phyloP scores from a whole-genome alignment of 2,888 invertebrate genomes.

The Lithophane socia region DNA sequence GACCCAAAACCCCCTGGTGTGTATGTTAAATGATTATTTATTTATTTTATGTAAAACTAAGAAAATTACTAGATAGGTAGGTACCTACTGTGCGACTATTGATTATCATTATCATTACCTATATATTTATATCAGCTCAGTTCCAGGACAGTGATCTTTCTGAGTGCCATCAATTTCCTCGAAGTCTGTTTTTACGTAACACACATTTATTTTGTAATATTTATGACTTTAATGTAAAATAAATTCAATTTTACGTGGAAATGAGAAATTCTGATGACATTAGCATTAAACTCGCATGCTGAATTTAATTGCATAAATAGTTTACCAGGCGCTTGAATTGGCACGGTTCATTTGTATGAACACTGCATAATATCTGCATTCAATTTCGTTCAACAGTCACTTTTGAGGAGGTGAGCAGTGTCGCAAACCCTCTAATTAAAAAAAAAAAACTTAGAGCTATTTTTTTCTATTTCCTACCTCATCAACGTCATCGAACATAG shows the following conservation, averaged over 20 bases:
- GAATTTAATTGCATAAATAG: slow-evolving; percentile 59
- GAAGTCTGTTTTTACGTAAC: not conserved
- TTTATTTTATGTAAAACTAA: no score
- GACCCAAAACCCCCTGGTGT: no score
- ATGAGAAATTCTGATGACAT: slow-evolving; percentile 2
- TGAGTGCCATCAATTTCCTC: not conserved
- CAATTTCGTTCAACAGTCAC: slow-evolving; percentile 6
- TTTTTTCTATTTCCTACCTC: not conserved
- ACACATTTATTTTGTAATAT: no score
- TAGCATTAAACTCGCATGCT: slow-evolving; percentile 29
- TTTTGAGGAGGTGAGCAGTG: not conserved
- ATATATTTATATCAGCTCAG: not conserved
- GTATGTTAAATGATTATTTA: no score
- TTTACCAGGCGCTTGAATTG: slow-evolving; percentile 58
- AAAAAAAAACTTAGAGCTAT: not conserved
- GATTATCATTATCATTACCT: no score
- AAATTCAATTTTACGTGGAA: not conserved
- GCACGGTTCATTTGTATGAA: not conserved
- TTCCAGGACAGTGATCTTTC: not conserved
- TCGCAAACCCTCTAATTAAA: not conserved
- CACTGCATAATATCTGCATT: slow-evolving; percentile 27
- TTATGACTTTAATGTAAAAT: not conserved
- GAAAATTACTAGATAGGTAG: no score
- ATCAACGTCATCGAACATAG: not conserved
- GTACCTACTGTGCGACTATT: no score